Conservation (phyloP, 2,888 invertebrate genomes). For the Charanyca ferruginea region DNA sequence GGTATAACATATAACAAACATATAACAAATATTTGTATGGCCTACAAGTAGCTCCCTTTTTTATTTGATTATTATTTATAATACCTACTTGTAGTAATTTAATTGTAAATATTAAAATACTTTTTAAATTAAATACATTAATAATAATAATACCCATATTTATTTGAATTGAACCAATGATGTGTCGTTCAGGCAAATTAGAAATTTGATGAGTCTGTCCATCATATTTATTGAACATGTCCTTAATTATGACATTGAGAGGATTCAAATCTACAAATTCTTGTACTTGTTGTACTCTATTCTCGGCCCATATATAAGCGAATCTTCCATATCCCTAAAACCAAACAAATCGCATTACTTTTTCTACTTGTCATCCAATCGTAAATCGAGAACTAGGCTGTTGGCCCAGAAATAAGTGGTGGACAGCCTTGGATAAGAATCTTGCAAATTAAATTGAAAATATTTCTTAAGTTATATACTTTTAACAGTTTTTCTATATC, state of each 20-base stretch:
- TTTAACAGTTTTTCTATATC: conserved; percentile 92
- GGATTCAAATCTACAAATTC: conserved; percentile 94
- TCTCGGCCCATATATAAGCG: conserved; percentile 94
- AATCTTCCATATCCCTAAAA: conserved; percentile 86
- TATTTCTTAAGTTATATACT: conserved; percentile 71
- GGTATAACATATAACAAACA: no score
- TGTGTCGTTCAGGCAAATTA: conserved; percentile 91
- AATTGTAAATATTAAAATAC: no score
- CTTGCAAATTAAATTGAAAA: not conserved
- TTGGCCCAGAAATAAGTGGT: not conserved
- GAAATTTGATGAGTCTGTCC: conserved; percentile 92
- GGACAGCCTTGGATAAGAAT: not conserved
- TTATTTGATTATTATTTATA: no score
- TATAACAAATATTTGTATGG: no score
- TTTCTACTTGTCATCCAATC: not conserved
- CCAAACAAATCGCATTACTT: not conserved
- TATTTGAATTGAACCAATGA: conserved; percentile 95
- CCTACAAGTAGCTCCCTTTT: no score
- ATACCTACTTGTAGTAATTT: no score
- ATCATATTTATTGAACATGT: conserved; percentile 94
- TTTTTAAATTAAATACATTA: not conserved
- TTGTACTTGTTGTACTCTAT: conserved; percentile 93
- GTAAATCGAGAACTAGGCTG: not conserved
- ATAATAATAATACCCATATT: conserved; percentile 91
- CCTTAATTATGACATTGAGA: conserved; percentile 94